phyloP scores from a whole-genome alignment of 2,797 vertebrate species.

The Sebastes taczanowskii region DNA sequence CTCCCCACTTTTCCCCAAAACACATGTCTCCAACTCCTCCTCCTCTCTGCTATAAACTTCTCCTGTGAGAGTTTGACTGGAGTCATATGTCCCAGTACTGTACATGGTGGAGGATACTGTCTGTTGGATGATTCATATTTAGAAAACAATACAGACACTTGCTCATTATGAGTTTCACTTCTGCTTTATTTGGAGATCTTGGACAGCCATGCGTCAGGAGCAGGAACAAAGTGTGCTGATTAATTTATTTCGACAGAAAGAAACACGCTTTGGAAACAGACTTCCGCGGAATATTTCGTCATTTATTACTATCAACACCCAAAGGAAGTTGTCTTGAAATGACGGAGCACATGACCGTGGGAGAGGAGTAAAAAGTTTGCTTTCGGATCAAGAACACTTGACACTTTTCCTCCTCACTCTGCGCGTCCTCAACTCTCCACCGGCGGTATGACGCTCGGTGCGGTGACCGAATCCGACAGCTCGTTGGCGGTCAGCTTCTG shows the following conservation, averaged over 20 bases:
- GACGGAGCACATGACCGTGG: conserved; percentile 29
- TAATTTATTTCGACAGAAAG: not conserved
- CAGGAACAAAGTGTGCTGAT: not conserved
- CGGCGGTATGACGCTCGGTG: conserved; percentile 85
- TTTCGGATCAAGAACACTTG: conserved; percentile 27
- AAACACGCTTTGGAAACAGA: not conserved
- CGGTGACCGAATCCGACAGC: conserved; percentile 73
- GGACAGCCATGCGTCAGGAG: not conserved
- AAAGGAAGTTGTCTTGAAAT: not conserved
- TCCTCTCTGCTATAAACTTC: conserved; percentile 30
- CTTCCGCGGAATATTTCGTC: conserved; percentile 17
- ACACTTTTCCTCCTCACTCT: not conserved
- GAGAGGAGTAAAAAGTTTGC: conserved; percentile 38
- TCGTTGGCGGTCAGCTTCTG: conserved; percentile 78
- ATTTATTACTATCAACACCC: not conserved
- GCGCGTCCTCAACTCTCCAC: not conserved
- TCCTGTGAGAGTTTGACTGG: conserved; percentile 28
- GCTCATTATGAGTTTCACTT: not conserved
- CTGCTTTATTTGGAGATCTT: not conserved
- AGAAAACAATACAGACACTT: not conserved
- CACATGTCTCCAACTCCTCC: conserved; percentile 65
- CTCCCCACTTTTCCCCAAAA: conserved; percentile 34
- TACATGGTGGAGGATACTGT: not conserved
- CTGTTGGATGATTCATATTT: no score
- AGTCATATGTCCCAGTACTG: conserved; percentile 39